Evolutionary conservation across 37 sponge, comb jelly and placozoan genomes (phyloP), one percentile per base, ranked within the genome.

Genomic region (Bolinopsis microptera): DNA sequence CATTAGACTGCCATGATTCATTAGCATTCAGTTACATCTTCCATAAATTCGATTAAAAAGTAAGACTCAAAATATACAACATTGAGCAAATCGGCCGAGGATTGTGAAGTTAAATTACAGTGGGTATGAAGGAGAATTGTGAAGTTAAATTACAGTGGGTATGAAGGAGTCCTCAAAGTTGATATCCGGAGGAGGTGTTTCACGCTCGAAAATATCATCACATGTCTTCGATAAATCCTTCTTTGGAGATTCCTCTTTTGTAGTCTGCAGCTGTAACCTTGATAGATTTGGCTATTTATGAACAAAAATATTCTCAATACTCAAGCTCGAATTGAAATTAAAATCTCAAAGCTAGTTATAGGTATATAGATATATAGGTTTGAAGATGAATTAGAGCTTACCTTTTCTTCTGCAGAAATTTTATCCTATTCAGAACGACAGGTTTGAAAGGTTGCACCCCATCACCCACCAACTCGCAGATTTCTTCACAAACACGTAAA

Each of bases 401-500:
- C 80, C 80, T 34, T 35, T 18, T 27, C 1, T 77, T 77, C 80
- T 77, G 80, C 9, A 77, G 80, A 18, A 22, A 28, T 18, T 77
- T 34, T 35, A 77, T 32, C 21, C 32, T 77, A 36, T 35, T 77
- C 21, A 32, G 0, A 16, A 34, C 18, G 5, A 18, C 80, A 32
- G 80, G 18, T 77, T 18, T 32, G 80, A 77, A 77, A 33, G 80
- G 80, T 77, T 32, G 21, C 0, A 32, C 32, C 0, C 80, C 80
- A 28, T 77, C 80, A 35, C 32, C 33, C 80, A 77, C 80, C 1
- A 77, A 0, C 0, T 32, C 35, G 33, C 80, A 77, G 35, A 77
- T 77, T 18, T 77, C 80, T 18, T 77, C 80, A 35, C 80, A 77
- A 22, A 77, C 80, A 2, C 35, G 27, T 22, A 77, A 36, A 77